A percentile compares a stretch with the other conserved stretches of the same genome.
Evolutionary conservation across 2,797 vertebrate genomes (phyloP).

Genomic region (Apogon talboti): DNA sequence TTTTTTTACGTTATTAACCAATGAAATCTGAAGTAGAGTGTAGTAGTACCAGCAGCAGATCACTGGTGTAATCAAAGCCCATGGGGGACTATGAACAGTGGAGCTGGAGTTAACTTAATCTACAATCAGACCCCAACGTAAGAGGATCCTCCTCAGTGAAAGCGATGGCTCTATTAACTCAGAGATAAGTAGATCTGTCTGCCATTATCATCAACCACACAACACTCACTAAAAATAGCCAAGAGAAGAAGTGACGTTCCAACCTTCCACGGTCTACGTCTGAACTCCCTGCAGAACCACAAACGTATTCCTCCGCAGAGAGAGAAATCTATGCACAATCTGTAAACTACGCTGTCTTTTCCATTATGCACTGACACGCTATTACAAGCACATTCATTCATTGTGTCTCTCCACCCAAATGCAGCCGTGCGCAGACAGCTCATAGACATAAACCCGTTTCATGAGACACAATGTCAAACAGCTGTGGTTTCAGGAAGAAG

Average conservation of each 20-base stretch:
- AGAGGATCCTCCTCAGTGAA: constrained; percentile 51
- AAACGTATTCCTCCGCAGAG: constrained; percentile 14
- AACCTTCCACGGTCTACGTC: constrained; percentile 31
- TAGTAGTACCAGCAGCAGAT: neutral
- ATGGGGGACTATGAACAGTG: constrained; percentile 1
- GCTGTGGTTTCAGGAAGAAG: constrained; percentile 45
- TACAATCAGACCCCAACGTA: constrained; percentile 38
- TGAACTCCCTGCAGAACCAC: constrained; percentile 29
- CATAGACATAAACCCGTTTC: constrained; percentile 48
- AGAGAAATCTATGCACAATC: constrained; percentile 63
- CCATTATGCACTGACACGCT: constrained; percentile 62
- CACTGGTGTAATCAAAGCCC: constrained; percentile 3
- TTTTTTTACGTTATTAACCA: neutral
- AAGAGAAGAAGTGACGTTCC: constrained; percentile 40
- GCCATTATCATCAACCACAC: constrained; percentile 50
- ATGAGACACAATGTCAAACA: constrained; percentile 63
- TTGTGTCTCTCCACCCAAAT: constrained; percentile 71
- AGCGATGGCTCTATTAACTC: constrained; percentile 60
- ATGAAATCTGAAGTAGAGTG: neutral
- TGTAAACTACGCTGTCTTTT: constrained; percentile 74
- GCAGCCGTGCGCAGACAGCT: constrained; percentile 64
- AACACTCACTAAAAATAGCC: constrained; percentile 69
- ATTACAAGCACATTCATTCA: constrained; percentile 73
- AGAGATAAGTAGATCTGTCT: constrained; percentile 59
- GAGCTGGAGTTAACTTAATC: constrained; percentile 25